phyloP scores from a whole-genome alignment of 2,113 vertebrate genomes.

The Azemiops feae region DNA sequence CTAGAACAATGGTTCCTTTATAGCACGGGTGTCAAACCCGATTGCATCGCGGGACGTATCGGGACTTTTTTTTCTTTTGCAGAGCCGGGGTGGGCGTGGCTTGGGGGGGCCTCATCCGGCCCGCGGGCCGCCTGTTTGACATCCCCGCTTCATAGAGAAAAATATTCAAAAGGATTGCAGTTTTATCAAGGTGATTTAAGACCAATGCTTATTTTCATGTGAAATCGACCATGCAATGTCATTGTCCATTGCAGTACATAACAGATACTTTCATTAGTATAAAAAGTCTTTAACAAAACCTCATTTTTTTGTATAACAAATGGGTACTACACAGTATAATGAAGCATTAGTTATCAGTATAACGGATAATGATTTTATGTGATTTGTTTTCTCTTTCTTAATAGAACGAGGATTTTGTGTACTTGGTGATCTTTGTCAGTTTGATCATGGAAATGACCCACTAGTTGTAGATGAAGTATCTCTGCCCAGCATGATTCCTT shows the following conservation, averaged over 20 bases:
- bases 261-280: neutral
- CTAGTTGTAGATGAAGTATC: slow-evolving; percentile 92
- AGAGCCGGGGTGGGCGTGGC: no score
- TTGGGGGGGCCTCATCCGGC: no score
- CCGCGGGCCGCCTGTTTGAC: no score
- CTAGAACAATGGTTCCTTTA: neutral
- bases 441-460: slow-evolving; percentile 93
- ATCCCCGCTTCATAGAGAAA: neutral
- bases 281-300: neutral
- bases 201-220: neutral
- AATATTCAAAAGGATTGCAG: neutral
- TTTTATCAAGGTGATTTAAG: neutral
- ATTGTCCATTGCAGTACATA: neutral
- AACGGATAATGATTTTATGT: neutral
- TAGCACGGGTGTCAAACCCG: no score
- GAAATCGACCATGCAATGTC: neutral
- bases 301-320: neutral
- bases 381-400: neutral
- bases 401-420: slow-evolving; percentile 97
- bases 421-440: slow-evolving; percentile 93
- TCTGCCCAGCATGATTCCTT: slow-evolving; percentile 93
- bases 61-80: no score
- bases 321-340: neutral
- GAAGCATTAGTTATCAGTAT: neutral
- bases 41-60: no score